Evolutionary conservation across 2,113 vertebrate species (phyloP), one percentile per base, ranked within the genome.

Genomic region (Piprites chloris): DNA sequence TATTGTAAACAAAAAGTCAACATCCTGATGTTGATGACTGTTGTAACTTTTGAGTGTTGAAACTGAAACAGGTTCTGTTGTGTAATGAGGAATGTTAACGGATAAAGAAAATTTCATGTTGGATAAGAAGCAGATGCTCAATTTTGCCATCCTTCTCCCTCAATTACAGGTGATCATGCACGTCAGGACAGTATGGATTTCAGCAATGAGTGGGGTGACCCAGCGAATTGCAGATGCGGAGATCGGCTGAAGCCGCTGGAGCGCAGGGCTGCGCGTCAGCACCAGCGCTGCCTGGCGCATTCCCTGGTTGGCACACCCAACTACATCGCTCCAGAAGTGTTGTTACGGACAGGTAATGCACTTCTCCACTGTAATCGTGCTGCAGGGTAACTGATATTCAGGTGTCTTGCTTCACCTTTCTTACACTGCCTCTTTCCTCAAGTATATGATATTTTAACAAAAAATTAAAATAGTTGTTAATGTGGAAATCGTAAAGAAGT

Each of bases 171-270:
- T 73, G 99, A 99, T 87, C 99, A 99, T 4, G 98, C 98, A 68
- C 98, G 99, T 44, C 99, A 99, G 96, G 99, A 99, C 96, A 99
- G 99, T 66, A 99, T 99, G 99, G 99, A 99, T 98, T 99, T 99
- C 98, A 99, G 99, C 97, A 99, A 97, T 23, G 99, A 99, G 32
- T 99, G 99, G 99, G 99, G 99, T 17, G 99, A 99, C 81, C 97
- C 98, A 2, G 97, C 98, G 2, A 99, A 98, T 73, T 99, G 99
- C 86, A 98, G 98, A 61, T 99, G 99, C 37, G 98, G 98, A 7
- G 99, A 99, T 58, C 98, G 99, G 23, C 97, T 99, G 69, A 99
- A 99, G 94, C 99, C 99, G 0, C 98, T 99, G 58, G 99, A 99
- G 96, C 98, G 99, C 44, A 97, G 99, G 75, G 99, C 99, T 39